Evolutionary conservation across 2,888 invertebrate genomes (phyloP).

Genomic region (Junonia oenone): DNA sequence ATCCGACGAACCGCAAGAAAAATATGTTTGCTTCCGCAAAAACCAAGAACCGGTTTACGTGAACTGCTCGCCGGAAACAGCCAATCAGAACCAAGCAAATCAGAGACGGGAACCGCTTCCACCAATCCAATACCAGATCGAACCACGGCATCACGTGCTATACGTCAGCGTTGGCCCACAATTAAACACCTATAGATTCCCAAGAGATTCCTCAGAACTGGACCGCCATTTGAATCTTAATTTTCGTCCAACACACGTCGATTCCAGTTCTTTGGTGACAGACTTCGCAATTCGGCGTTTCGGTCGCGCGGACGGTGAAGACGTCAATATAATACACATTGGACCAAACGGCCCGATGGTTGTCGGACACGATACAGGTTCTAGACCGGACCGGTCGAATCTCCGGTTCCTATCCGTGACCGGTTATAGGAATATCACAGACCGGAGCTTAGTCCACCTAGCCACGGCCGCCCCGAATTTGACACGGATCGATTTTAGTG

Average conservation of each 20-base stretch:
- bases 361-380: slow-evolving; percentile 21
- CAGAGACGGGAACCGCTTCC: slow-evolving; percentile 6
- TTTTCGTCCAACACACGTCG: slow-evolving; percentile 29
- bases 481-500: slow-evolving; percentile 82
- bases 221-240: slow-evolving; percentile 26
- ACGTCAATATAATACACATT: slow-evolving; percentile 51
- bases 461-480: slow-evolving; percentile 80
- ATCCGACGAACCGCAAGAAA: slow-evolving; percentile 9
- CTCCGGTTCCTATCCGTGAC: slow-evolving; percentile 74
- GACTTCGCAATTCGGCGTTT: slow-evolving; percentile 56
- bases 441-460: slow-evolving; percentile 81
- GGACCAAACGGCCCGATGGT: slow-evolving; percentile 36
- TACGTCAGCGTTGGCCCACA: slow-evolving; percentile 50
- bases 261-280: slow-evolving; percentile 43
- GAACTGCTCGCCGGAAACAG: slow-evolving; percentile 16
- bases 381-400: slow-evolving; percentile 60
- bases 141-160: slow-evolving; percentile 42
- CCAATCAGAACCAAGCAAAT: background rate
- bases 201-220: slow-evolving; percentile 26
- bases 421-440: slow-evolving; percentile 82
- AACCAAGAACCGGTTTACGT: slow-evolving; percentile 32
- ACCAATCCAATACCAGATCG: slow-evolving; percentile 28
- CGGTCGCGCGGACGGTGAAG: slow-evolving; percentile 51
- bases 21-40: slow-evolving; percentile 20
- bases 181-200: slow-evolving; percentile 37